Evolutionary conservation across 2,888 invertebrate species (phyloP).

Genomic region (Halictus quadricinctus): DNA sequence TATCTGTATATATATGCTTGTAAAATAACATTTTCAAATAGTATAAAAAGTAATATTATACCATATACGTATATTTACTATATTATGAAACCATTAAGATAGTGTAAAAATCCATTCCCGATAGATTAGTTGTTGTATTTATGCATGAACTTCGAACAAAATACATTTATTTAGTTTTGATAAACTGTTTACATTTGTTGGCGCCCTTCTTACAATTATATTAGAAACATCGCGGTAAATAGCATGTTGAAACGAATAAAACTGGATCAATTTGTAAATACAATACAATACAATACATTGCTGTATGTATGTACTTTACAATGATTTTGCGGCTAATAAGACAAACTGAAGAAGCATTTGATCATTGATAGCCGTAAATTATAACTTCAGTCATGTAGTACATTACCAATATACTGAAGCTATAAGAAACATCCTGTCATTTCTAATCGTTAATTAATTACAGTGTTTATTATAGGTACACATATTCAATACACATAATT

Average conservation of each 20-base stretch:
- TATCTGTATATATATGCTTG: background rate
- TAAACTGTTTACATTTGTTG: background rate
- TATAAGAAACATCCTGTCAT: slow-evolving; percentile 17
- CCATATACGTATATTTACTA: background rate
- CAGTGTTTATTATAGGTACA: slow-evolving; percentile 28
- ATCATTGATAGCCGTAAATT: background rate
- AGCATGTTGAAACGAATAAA: background rate
- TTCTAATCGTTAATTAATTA: slow-evolving; percentile 45
- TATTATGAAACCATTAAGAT: background rate
- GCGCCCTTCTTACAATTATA: background rate
- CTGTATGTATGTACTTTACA: background rate
- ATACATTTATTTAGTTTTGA: background rate
- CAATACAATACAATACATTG: background rate
- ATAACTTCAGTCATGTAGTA: background rate
- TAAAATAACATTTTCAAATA: background rate
- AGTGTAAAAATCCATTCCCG: background rate
- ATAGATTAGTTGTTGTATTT: background rate
- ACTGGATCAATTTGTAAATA: background rate
- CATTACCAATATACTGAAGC: slow-evolving; percentile 12
- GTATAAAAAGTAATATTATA: background rate
- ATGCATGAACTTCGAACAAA: background rate
- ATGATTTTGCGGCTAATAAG: background rate
- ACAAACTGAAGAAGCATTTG: background rate
- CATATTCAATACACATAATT: slow-evolving; percentile 11
- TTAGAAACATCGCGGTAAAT: background rate